Conservation (phyloP, 1,140 invertebrate genomes). For the Venustaconcha ellipsiformis region DNA sequence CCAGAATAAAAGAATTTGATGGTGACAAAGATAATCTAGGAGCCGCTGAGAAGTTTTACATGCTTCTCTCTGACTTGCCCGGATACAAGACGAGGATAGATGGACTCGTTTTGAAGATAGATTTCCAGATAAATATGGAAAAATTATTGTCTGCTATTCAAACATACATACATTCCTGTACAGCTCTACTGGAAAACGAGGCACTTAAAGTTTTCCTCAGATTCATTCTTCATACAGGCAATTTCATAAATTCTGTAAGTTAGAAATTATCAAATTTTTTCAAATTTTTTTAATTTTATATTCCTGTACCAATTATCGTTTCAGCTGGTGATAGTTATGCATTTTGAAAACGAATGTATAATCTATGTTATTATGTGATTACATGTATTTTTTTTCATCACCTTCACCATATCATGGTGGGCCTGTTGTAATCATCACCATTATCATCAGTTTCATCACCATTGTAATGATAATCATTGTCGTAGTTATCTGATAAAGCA, state of each 20-base stretch:
- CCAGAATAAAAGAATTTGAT: conserved; percentile 51
- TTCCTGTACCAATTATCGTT: too few relatives aligned
- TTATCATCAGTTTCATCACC: too few relatives aligned
- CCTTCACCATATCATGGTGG: too few relatives aligned
- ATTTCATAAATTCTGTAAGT: conserved; percentile 68
- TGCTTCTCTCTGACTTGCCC: conserved; percentile 44
- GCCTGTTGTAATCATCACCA: too few relatives aligned
- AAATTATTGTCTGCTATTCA: conserved; percentile 93
- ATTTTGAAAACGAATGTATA: too few relatives aligned
- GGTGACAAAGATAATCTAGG: conserved; percentile 59
- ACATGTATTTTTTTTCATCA: too few relatives aligned
- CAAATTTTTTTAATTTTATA: too few relatives aligned
- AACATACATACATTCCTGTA: conserved; percentile 88
- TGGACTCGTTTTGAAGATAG: conserved; percentile 86
- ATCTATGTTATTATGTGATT: too few relatives aligned
- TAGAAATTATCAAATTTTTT: too few relatives aligned
- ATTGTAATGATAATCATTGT: too few relatives aligned
- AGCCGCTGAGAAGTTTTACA: conserved; percentile 63
- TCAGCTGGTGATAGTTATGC: too few relatives aligned
- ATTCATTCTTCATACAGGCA: conserved; percentile 64
- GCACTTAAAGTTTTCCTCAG: conserved; percentile 64
- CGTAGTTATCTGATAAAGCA: too few relatives aligned
- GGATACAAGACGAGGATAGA: conserved; percentile 94
- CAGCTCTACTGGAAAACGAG: conserved; percentile 61
- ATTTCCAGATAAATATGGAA: conserved; percentile 90